A percentile compares a stretch with the other conserved stretches of the same genome.
phyloP scores from a whole-genome alignment of 2,797 vertebrate genomes.

The Xenops minutus region DNA sequence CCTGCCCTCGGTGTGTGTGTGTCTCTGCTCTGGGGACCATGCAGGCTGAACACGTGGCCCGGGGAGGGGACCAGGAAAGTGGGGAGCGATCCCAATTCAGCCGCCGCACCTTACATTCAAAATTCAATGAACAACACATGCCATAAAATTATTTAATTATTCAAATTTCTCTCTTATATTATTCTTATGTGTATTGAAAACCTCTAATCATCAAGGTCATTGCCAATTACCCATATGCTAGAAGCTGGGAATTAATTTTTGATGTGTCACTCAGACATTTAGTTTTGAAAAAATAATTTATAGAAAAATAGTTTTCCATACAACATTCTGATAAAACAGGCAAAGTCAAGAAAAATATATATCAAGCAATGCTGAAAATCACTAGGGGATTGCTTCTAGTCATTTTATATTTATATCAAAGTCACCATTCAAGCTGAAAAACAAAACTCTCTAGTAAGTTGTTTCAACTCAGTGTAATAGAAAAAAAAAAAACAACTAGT shows the following conservation, averaged over 20 bases:
- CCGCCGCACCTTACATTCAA: no score
- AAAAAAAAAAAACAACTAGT: neutral
- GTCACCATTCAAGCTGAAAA: neutral
- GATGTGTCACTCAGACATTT: neutral
- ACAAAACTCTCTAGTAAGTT: neutral
- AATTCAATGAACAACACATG: neutral
- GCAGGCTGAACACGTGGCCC: no score
- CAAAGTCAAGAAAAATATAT: neutral
- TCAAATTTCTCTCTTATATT: neutral
- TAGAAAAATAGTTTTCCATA: neutral
- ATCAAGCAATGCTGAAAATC: neutral
- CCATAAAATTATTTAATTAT: neutral
- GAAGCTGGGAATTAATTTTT: neutral
- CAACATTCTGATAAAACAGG: neutral
- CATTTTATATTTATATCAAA: conserved; percentile 12
- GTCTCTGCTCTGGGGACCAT: no score
- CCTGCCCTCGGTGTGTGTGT: no score
- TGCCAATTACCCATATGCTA: neutral
- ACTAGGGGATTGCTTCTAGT: neutral
- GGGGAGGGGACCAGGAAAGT: no score
- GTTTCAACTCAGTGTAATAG: neutral
- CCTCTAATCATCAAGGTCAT: neutral
- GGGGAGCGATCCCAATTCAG: no score
- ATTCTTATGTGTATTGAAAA: neutral
- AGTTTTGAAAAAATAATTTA: neutral